A percentile compares a stretch with the other conserved stretches of the same genome.
phyloP scores from a whole-genome alignment of 2,113 vertebrate species.

The Chinchilla lanigera region DNA sequence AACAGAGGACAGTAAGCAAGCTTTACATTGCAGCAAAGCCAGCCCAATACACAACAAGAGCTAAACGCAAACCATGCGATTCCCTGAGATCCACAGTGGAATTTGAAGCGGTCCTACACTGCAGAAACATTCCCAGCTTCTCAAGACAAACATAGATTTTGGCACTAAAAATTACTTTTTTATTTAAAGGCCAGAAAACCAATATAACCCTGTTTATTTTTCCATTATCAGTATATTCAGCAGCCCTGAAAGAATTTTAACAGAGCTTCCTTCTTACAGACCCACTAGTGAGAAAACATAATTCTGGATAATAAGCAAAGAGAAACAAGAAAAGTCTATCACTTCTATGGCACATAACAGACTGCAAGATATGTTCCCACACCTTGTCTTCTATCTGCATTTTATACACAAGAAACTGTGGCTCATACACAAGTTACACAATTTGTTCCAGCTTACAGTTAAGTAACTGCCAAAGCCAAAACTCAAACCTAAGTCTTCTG shows the following conservation, averaged over 20 bases:
- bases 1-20: neutral
- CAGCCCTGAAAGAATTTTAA: neutral
- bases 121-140: constrained; percentile 51
- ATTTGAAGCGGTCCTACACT: neutral
- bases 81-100: neutral
- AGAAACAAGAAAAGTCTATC: neutral
- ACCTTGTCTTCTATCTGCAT: neutral
- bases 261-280: neutral
- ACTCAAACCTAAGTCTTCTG: neutral
- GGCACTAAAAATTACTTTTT: constrained; percentile 44
- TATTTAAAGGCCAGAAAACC: constrained; percentile 42
- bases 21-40: neutral
- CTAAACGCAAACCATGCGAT: neutral
- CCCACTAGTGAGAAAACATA: neutral
- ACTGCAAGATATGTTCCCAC: neutral
- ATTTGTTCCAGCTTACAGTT: neutral
- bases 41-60: neutral
- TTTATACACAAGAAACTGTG: neutral
- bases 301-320: neutral
- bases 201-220: constrained; percentile 51
- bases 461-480: neutral
- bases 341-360: neutral
- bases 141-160: constrained; percentile 52
- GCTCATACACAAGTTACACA: neutral
- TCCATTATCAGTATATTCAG: constrained; percentile 52